A percentile compares a stretch with the other conserved stretches of the same genome.
These are phyloP conservation scores for Ophion slaviceki DNA, from an alignment of 2,888 invertebrate species.

Conservation along the genomic window DNA sequence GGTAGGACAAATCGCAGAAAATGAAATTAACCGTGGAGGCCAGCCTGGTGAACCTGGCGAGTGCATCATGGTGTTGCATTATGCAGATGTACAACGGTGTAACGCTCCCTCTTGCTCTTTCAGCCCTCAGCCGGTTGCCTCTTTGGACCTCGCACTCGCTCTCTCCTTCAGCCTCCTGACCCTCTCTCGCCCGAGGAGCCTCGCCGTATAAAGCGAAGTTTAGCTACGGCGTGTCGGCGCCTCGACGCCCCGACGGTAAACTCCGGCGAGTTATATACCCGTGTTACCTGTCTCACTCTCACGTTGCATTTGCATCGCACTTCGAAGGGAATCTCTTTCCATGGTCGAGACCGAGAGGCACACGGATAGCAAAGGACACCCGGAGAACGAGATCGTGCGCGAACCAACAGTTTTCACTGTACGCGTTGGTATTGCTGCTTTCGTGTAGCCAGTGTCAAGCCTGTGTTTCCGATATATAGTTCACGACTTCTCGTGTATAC, in stretches of 20 bases:
- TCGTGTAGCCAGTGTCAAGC: conserved; percentile 20
- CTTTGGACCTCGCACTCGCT: not conserved
- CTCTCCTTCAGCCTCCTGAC: conserved; percentile 35
- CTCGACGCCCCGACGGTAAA: conserved; percentile 70
- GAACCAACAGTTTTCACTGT: conserved; percentile 27
- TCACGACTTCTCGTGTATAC: conserved; percentile 35
- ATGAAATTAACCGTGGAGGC: conserved; percentile 67
- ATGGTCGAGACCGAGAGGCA: conserved; percentile 27
- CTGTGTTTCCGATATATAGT: not conserved
- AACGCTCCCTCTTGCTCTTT: conserved; percentile 32
- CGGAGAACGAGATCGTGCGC: conserved; percentile 14
- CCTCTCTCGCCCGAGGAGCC: conserved; percentile 36
- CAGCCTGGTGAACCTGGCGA: conserved; percentile 35
- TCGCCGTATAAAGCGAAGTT: conserved; percentile 72
- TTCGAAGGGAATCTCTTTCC: conserved; percentile 31
- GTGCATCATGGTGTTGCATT: conserved; percentile 72
- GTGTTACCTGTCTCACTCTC: conserved; percentile 33
- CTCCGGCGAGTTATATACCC: conserved; percentile 68
- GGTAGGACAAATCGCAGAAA: conserved; percentile 69
- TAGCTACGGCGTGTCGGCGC: conserved; percentile 71
- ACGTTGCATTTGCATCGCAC: conserved; percentile 26
- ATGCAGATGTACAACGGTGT: conserved; percentile 72
- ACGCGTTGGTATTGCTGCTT: conserved; percentile 19
- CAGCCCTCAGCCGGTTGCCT: not conserved
- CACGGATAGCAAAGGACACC: conserved; percentile 37